Base-by-base conservation (phyloP, 2,113 vertebrate genomes). In the Zapus hudsonius region DNA sequence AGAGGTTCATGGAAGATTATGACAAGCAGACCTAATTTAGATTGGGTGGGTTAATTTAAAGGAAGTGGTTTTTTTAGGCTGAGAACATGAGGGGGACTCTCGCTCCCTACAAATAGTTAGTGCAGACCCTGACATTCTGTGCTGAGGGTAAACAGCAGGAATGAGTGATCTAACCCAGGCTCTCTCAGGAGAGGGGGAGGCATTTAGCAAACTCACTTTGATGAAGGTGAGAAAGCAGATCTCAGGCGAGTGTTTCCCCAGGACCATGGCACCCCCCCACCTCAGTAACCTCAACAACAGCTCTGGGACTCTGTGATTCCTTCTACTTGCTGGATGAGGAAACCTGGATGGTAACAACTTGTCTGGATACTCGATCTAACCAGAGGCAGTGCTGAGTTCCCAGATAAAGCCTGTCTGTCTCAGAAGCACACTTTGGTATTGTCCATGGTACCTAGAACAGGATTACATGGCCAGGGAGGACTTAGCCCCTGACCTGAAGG, bases 11-110 rank as follows among this genome's bases (percentile, higher is more conserved):
- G n/a, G 38, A 69, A 59, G 85, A 85, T 4, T 47, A 22, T 80
- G 74, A 27, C 27, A 31, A 13, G 47, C 38, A 55, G 73, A 31
- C 33, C 47, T 74, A 66, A 81, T 79, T 85, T 92, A 92, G 90
- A 89, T 19, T 36, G 75, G 74, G 81, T 92, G 47, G 52, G 74
- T 52, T 95, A 84, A 84, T 84, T 84, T 70, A 78, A 42, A 80
- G 74, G 84, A 84, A 67, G 76, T 59, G 40, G 10, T 73, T 84
- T 79, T 85, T 95, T 92, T 63, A 92, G 80, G 61, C 69, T 70
- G 47, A 47, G 86, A 89, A 92, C 67, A 90, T 81, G 82, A 95
- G 59, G 73, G 42, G 81, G 85, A 89, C 74, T 92, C 85, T 31
- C 57, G 66, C n/a, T 79, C 69, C 15, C 86, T 83, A 6, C 79